Evolutionary conservation across 2,888 invertebrate species (phyloP).

Genomic region (Microctonus hyperodae): DNA sequence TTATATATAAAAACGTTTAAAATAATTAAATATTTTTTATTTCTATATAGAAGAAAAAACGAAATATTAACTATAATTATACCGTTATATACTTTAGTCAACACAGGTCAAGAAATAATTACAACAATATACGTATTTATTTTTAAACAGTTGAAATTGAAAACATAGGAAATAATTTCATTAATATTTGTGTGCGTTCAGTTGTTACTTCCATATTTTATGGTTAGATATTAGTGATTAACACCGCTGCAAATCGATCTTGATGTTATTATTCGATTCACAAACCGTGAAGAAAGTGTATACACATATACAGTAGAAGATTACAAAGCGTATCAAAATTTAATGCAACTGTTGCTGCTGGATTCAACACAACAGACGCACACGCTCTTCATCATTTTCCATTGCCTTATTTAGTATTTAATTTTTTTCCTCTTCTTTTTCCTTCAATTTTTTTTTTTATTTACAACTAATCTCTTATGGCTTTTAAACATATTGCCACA

Average conservation of each 20-base stretch:
- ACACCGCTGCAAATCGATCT: slow-evolving; percentile 24
- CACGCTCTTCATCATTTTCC: slow-evolving; percentile 12
- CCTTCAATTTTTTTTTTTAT: not conserved
- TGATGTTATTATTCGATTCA: slow-evolving; percentile 19
- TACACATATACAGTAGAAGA: not conserved
- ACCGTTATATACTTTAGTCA: too few species aligned
- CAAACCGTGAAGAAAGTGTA: slow-evolving; percentile 14
- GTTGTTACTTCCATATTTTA: slow-evolving; percentile 4
- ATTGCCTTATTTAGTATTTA: slow-evolving; percentile 7
- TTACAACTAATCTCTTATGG: not conserved
- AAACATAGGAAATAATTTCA: not conserved
- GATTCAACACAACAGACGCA: not conserved
- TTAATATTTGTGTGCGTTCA: not conserved
- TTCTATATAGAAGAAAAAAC: too few species aligned
- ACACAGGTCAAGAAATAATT: too few species aligned
- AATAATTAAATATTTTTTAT: too few species aligned
- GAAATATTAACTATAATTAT: too few species aligned
- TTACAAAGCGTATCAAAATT: slow-evolving; percentile 18
- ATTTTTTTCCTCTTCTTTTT: not conserved
- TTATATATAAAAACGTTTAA: too few species aligned
- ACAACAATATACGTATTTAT: too few species aligned
- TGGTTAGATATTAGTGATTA: slow-evolving; percentile 12
- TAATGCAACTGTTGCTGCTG: slow-evolving; percentile 13
- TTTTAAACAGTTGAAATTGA: not conserved
- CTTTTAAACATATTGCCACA: not conserved